A percentile compares a stretch with the other conserved stretches of the same genome.
Conservation (phyloP, 2,797 vertebrate species). For the Heterohyrax brucei region DNA sequence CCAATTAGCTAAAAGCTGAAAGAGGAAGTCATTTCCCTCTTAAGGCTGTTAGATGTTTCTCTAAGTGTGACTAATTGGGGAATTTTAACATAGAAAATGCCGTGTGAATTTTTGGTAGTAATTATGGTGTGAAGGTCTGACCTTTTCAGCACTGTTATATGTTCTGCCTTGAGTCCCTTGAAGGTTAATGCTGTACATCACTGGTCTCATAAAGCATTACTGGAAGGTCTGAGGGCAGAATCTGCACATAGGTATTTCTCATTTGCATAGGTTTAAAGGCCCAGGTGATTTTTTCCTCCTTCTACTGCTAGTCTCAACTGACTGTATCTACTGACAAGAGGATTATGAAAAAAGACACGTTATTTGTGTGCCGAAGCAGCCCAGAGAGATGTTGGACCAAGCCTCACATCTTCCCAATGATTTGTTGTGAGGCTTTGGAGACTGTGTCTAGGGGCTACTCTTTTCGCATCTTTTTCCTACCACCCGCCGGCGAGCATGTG, state of each 20-base stretch:
- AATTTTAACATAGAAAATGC: constrained; percentile 77
- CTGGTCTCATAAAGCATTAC: constrained; percentile 30
- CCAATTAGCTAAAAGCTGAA: constrained; percentile 46
- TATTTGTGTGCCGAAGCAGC: not conserved
- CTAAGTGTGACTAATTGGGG: constrained; percentile 68
- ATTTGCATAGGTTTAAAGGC: constrained; percentile 61
- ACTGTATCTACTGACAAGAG: not conserved
- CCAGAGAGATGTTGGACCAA: not conserved
- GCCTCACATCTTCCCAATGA: not conserved
- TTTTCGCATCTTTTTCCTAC: not conserved
- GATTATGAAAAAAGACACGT: not conserved
- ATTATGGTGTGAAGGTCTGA: constrained; percentile 68
- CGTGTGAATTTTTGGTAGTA: constrained; percentile 62
- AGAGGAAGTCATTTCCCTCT: constrained; percentile 29
- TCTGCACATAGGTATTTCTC: constrained; percentile 52
- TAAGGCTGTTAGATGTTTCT: constrained; percentile 33
- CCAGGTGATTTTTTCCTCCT: not conserved
- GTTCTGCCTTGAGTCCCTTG: constrained; percentile 45
- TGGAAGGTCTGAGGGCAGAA: not conserved
- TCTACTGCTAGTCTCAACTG: constrained; percentile 50
- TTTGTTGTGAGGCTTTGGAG: not conserved
- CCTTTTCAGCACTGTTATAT: constrained; percentile 71
- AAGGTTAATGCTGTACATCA: constrained; percentile 67
- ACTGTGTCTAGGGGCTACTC: accelerated
- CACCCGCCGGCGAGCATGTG: not conserved